Conservation (phyloP, 2,888 invertebrate genomes). For the Hirtodrosophila confusa region DNA sequence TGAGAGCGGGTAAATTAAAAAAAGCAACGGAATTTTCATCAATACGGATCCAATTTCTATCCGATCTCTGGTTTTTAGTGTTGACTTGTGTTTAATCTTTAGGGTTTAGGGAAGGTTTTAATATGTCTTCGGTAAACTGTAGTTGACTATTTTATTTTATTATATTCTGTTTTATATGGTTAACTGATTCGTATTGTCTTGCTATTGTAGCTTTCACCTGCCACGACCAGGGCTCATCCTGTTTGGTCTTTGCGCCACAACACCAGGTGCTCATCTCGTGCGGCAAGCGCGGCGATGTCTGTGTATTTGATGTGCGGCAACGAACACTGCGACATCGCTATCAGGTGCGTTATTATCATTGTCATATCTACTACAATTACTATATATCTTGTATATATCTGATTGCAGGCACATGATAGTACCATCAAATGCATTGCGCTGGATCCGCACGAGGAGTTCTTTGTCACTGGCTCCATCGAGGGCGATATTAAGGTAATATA, state of each 20-base stretch:
- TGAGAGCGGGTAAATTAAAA: no score
- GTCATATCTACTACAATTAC: neutral
- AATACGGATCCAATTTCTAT: no score
- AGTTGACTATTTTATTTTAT: no score
- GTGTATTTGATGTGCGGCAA: constrained; percentile 97
- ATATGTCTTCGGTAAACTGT: no score
- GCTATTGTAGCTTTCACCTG: constrained; percentile 91
- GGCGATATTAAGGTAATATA: constrained; percentile 93
- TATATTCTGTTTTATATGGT: neutral
- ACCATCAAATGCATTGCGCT: constrained; percentile 97
- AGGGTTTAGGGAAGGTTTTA: no score
- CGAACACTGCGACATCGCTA: constrained; percentile 93
- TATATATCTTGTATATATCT: neutral
- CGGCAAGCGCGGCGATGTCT: constrained; percentile 98
- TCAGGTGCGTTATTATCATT: constrained; percentile 82
- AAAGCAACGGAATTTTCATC: no score
- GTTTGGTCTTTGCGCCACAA: constrained; percentile 95
- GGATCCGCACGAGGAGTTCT: constrained; percentile 97
- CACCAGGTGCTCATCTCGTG: constrained; percentile 97
- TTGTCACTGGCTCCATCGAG: constrained; percentile 97
- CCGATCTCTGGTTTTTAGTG: no score
- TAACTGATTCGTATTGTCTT: neutral
- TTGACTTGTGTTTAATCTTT: no score
- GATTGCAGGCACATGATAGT: constrained; percentile 92
- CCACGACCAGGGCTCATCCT: constrained; percentile 96